A percentile compares a stretch with the other conserved stretches of the same genome.
phyloP scores from a whole-genome alignment of 2,888 invertebrate genomes.

The Nebria salina region DNA sequence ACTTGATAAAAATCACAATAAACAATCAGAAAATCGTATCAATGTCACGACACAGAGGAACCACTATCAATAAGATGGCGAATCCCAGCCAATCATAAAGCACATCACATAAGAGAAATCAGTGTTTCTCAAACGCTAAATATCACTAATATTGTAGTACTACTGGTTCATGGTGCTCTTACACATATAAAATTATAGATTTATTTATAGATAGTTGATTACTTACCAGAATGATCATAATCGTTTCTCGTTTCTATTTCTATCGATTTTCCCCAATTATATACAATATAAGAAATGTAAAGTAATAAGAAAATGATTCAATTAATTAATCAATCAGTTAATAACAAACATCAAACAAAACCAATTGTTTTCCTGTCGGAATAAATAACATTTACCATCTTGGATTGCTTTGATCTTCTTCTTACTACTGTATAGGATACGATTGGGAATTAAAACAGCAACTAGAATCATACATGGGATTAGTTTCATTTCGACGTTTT shows the following conservation, averaged over 20 bases:
- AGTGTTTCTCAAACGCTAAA: slow-evolving; percentile 22
- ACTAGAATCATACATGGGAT: no score
- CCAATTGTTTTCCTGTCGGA: background rate
- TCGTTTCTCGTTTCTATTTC: background rate
- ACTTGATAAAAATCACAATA: slow-evolving; percentile 42
- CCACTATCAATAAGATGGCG: slow-evolving; percentile 47
- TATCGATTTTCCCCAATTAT: background rate
- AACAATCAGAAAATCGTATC: slow-evolving; percentile 42
- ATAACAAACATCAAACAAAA: background rate
- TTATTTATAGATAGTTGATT: background rate
- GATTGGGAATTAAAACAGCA: no score
- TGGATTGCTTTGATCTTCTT: background rate
- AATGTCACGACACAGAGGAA: slow-evolving; percentile 35
- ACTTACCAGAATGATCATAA: slow-evolving; percentile 10
- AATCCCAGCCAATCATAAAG: slow-evolving; percentile 39
- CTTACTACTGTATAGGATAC: background rate
- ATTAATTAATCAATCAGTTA: slow-evolving; percentile 7
- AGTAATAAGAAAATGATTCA: background rate
- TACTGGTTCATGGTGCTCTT: no score
- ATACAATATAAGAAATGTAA: background rate
- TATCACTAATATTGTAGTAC: no score
- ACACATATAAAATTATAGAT: background rate
- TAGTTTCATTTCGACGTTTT: no score
- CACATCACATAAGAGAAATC: slow-evolving; percentile 29
- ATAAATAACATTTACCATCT: background rate